A percentile compares a stretch with the other conserved stretches of the same genome.
Evolutionary conservation across 2,888 invertebrate species (phyloP).

Genomic region (Leucophenga montana): DNA sequence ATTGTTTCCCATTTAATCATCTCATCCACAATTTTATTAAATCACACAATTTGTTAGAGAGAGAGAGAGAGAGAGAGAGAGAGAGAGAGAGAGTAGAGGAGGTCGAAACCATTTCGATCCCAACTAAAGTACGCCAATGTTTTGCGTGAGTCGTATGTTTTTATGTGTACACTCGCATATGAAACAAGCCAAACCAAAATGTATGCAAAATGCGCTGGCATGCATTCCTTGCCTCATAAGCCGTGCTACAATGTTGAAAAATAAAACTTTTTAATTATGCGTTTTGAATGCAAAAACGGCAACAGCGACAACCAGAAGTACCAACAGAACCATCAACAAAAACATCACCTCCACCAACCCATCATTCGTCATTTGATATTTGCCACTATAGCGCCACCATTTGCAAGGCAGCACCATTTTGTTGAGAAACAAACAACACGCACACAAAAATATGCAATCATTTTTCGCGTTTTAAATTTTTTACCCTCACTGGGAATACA

Average conservation of each 20-base stretch:
- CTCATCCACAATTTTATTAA: no score
- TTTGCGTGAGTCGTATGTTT: no score
- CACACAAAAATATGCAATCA: background rate
- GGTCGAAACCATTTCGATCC: no score
- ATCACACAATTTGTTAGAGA: no score
- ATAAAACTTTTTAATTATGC: slow-evolving; percentile 57
- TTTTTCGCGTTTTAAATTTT: no score
- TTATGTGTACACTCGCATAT: background rate
- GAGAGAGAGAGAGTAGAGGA: no score
- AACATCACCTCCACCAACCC: background rate
- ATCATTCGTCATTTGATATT: background rate
- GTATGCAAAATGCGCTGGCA: background rate
- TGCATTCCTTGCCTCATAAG: background rate
- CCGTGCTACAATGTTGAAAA: slow-evolving; percentile 33
- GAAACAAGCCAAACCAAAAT: background rate
- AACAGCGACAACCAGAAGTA: slow-evolving; percentile 18
- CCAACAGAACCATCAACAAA: background rate
- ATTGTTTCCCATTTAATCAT: no score
- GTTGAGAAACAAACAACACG: background rate
- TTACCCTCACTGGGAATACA: no score
- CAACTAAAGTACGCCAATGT: no score
- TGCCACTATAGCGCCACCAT: slow-evolving; percentile 15
- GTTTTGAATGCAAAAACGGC: slow-evolving; percentile 45
- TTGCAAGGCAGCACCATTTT: background rate
- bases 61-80: no score